Evolutionary conservation across 1,140 invertebrate genomes (phyloP), one percentile per base, ranked within the genome.

Genomic region (Thaumetopoea pityocampa): DNA sequence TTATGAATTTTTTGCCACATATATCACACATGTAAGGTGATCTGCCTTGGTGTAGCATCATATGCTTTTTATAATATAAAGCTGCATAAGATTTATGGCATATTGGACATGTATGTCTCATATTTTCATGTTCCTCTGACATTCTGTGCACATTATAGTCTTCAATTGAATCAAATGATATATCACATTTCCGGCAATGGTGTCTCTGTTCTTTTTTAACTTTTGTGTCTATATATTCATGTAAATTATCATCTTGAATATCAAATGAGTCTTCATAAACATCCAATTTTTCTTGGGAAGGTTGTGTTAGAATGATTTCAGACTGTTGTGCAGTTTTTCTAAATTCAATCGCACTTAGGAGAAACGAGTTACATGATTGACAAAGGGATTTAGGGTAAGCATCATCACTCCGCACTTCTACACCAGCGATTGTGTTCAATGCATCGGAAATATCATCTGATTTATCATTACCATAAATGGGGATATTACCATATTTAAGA

Each of bases 1-100:
- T 32, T 11, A 55, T 47, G 46, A 84, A 81, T 9, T 69, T 67
- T 37, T 81, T 84, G 0, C 80, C 80, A 60, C 80, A 84, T 26
- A 84, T 62, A 54, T 84, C 78, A 62, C 77, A 84, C 35, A 82
- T 61, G 22, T 57, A 72, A 16, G 53, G 42, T 14, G 48, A 41
- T 4, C 66, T 60, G 8, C 42, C 27, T 32, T 62, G 68, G 30
- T 80, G 74, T 30, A 68, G 37, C 1, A 36, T 30, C 45, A 76
- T 35, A 40, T 72, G 64, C 11, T 56, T 59, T 41, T 73, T 73
- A 12, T 48, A 59, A 43, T 79, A 73, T 18, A 40, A 14, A 3
- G 42, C 38, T 7, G 35, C 19, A 17, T 66, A 68, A 1, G 49
- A 44, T n/a, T 65, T 81, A 1, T 73, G 67, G 20, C 78, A 84